A percentile compares a stretch with the other conserved stretches of the same genome.
These are phyloP conservation scores for Ips typographus DNA, from an alignment of 1,140 invertebrate genomes.

Conservation along the genomic window DNA sequence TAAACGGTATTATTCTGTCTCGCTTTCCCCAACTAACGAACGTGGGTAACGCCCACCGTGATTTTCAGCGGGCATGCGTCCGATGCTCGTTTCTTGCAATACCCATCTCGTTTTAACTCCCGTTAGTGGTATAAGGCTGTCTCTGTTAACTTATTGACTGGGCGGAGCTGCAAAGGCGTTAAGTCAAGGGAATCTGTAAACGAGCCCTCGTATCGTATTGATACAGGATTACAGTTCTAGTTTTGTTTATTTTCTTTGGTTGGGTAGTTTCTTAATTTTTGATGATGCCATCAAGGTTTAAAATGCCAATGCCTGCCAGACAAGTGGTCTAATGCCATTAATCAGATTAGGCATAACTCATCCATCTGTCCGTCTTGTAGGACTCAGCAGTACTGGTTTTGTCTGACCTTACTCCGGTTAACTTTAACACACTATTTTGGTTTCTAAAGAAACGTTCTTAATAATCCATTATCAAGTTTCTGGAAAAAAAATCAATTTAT, in stretches of 20 bases:
- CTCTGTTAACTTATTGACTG: slow-evolving; percentile 42
- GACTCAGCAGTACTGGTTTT: too few relatives aligned
- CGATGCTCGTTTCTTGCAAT: slow-evolving; percentile 40
- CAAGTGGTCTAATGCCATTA: too few relatives aligned
- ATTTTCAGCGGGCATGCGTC: slow-evolving; percentile 46
- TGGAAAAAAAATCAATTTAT: too few relatives aligned
- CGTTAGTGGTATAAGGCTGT: slow-evolving; percentile 24
- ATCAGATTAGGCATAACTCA: too few relatives aligned
- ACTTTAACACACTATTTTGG: too few relatives aligned
- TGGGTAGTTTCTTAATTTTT: slow-evolving; percentile 44
- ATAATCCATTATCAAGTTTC: too few relatives aligned
- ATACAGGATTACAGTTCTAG: slow-evolving; percentile 42
- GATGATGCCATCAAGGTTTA: slow-evolving; percentile 6
- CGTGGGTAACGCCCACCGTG: slow-evolving; percentile 43
- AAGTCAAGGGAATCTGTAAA: slow-evolving; percentile 49
- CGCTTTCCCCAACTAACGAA: neutral
- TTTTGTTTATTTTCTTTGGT: slow-evolving; percentile 43
- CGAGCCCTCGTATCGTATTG: slow-evolving; percentile 41
- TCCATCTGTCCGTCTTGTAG: too few relatives aligned
- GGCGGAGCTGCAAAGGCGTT: slow-evolving; percentile 47
- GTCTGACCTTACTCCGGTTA: too few relatives aligned
- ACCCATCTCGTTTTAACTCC: slow-evolving; percentile 29
- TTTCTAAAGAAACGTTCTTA: too few relatives aligned
- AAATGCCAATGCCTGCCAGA: too few relatives aligned
- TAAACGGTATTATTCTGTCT: too few relatives aligned